Evolutionary conservation across 2,888 invertebrate species (phyloP).

Genomic region (Protodeltote pygarga): DNA sequence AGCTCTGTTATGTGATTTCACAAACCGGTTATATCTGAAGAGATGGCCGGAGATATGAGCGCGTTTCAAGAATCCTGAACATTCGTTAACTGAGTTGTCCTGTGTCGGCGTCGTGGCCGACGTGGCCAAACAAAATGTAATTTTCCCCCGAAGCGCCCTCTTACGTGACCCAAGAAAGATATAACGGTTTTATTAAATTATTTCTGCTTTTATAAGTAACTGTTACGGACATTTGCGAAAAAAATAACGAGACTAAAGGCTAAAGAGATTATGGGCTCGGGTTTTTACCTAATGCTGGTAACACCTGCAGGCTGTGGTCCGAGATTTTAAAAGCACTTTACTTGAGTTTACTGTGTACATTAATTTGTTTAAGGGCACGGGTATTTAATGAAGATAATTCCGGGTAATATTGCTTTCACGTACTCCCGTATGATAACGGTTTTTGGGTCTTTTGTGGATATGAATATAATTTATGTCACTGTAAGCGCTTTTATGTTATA

Average conservation of each 20-base stretch:
- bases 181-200: constrained; percentile 85
- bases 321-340: constrained; percentile 58
- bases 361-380: constrained; percentile 54
- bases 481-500: constrained; percentile 14
- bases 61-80: constrained; percentile 79
- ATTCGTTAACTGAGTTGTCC: constrained; percentile 84
- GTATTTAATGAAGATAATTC: constrained; percentile 54
- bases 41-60: constrained; percentile 78
- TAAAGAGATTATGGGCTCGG: constrained; percentile 68
- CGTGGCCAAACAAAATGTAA: constrained; percentile 86
- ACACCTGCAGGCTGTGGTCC: constrained; percentile 54
- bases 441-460: constrained; percentile 27
- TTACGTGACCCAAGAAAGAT: constrained; percentile 85
- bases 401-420: constrained; percentile 45
- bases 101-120: constrained; percentile 72
- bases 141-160: constrained; percentile 81
- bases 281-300: constrained; percentile 52
- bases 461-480: constrained; percentile 29
- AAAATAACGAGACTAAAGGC: constrained; percentile 70
- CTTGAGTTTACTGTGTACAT: constrained; percentile 51
- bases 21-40: constrained; percentile 61
- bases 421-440: constrained; percentile 45
- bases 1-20: constrained; percentile 48
- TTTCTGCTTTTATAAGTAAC: constrained; percentile 81
- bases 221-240: constrained; percentile 68